These are phyloP conservation scores for Leptinotarsa texana DNA, from an alignment of 1,140 invertebrate species.

Conservation along the genomic window DNA sequence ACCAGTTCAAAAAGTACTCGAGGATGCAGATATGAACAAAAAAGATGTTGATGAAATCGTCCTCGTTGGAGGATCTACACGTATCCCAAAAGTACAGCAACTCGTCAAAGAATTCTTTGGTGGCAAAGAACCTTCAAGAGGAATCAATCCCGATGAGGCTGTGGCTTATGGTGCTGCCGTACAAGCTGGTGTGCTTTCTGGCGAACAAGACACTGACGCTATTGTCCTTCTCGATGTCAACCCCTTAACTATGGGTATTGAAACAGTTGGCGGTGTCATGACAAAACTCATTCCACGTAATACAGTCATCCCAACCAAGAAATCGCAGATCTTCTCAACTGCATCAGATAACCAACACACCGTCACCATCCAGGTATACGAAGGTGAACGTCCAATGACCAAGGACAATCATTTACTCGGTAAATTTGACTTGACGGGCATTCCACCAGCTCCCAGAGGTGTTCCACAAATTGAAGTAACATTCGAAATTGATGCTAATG, in stretches of 20 bases:
- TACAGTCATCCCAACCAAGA: slow-evolving; percentile 99
- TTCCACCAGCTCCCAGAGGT: slow-evolving; percentile 95
- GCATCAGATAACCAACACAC: slow-evolving; percentile 99
- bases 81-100: slow-evolving; percentile 99
- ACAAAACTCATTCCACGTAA: slow-evolving; percentile 98
- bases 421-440: slow-evolving; percentile 96
- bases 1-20: slow-evolving; percentile 93
- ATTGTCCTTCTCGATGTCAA: slow-evolving; percentile 96
- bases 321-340: slow-evolving; percentile 99
- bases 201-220: slow-evolving; percentile 93
- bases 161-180: slow-evolving; percentile 98
- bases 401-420: slow-evolving; percentile 98
- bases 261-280: slow-evolving; percentile 99
- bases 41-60: slow-evolving; percentile 99
- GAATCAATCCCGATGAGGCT: slow-evolving; percentile 98
- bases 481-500: slow-evolving; percentile 99
- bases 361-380: slow-evolving; percentile 97
- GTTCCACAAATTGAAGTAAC: slow-evolving; percentile 99
- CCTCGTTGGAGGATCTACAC: slow-evolving; percentile 96
- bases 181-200: slow-evolving; percentile 90
- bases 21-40: slow-evolving; percentile 99
- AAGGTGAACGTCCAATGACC: slow-evolving; percentile 98
- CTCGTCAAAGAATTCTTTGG: slow-evolving; percentile 98
- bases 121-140: slow-evolving; percentile 95
- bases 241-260: slow-evolving; percentile 97